Evolutionary conservation across 2,113 vertebrate genomes (phyloP).

Genomic region (Perca schrenkii): DNA sequence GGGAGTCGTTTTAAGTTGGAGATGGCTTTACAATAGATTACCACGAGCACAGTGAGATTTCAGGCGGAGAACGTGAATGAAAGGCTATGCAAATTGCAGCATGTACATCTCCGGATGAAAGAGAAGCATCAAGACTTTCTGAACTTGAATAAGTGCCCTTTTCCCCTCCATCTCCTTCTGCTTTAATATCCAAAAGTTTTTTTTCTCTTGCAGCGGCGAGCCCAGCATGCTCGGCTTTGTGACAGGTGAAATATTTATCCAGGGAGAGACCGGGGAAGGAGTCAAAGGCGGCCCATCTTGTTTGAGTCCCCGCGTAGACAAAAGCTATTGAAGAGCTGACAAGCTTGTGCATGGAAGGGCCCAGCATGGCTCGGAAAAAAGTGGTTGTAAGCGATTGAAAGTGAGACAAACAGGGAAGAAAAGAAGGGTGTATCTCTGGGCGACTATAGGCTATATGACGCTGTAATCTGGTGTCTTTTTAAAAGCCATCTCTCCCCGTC

Average conservation of each 20-base stretch:
- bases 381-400: conserved; percentile 64
- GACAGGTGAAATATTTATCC: conserved; percentile 71
- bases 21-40: conserved; percentile 70
- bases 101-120: conserved; percentile 61
- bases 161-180: conserved; percentile 8
- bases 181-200: conserved; percentile 17
- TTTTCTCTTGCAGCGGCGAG: conserved; percentile 35
- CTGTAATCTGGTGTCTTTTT: conserved; percentile 81
- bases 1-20: conserved; percentile 50
- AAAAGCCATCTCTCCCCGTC: conserved; percentile 74
- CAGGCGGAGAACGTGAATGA: conserved; percentile 42
- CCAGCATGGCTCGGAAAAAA: conserved; percentile 58
- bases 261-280: conserved; percentile 42
- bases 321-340: conserved; percentile 80
- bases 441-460: conserved; percentile 32
- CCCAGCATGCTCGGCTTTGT: conserved; percentile 52
- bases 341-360: conserved; percentile 70
- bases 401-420: conserved; percentile 72
- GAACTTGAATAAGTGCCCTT: conserved; percentile 35
- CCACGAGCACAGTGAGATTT: conserved; percentile 52
- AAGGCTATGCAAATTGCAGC: conserved; percentile 58
- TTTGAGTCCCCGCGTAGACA: conserved; percentile 67
- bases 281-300: conserved; percentile 61
- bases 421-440: conserved; percentile 66
- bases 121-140: conserved; percentile 31